Conservation (phyloP, 92 coral and sea anemone genomes). For the Bergia sp. region DNA sequence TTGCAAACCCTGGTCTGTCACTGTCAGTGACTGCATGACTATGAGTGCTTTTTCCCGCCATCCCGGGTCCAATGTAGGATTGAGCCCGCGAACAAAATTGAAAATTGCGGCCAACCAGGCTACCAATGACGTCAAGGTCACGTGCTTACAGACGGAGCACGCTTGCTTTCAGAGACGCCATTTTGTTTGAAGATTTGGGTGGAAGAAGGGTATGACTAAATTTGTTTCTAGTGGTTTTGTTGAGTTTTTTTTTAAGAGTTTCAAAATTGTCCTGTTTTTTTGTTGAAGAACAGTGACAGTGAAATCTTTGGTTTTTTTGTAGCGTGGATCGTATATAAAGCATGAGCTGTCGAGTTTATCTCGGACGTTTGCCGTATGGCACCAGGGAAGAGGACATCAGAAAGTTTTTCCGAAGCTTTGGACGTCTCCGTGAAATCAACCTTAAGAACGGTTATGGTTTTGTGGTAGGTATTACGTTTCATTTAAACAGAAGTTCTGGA, state of each 20-base stretch:
- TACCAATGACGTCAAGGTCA: not conserved
- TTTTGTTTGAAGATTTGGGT: not conserved
- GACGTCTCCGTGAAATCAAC: constrained; percentile 91
- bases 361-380: constrained; percentile 98
- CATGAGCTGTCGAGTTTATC: constrained; percentile 79
- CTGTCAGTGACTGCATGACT: too few relatives aligned
- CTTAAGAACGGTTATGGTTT: constrained; percentile 98
- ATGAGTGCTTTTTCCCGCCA: too few relatives aligned
- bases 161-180: constrained; percentile 30
- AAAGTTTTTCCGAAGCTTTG: constrained; percentile 84
- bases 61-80: too few relatives aligned
- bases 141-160: not conserved
- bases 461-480: constrained; percentile 69
- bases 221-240: not conserved
- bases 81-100: not conserved
- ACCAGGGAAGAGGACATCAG: constrained; percentile 86
- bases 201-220: not conserved
- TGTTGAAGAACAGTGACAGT: not conserved
- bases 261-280: constrained; percentile 5
- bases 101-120: not conserved
- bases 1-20: too few relatives aligned
- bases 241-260: not conserved
- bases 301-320: not conserved
- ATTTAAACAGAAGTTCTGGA: not conserved
- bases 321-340: not conserved